phyloP scores from a whole-genome alignment of 2,888 invertebrate species.

The Selenia dentaria region DNA sequence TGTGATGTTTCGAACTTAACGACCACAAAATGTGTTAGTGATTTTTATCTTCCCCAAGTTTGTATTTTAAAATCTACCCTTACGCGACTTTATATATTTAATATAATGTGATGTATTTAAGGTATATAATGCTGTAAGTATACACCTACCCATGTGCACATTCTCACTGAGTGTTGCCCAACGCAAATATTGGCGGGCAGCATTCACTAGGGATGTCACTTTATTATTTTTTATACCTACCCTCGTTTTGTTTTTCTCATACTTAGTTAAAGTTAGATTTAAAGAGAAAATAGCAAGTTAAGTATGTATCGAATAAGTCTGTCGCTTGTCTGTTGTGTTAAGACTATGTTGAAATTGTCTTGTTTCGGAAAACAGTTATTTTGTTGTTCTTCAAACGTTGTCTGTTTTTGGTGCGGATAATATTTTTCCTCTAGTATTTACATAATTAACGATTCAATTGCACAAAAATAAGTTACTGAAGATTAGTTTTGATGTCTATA shows the following conservation, averaged over 20 bases:
- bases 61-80: constrained; percentile 54
- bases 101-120: constrained; percentile 57
- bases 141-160: constrained; percentile 8
- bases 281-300: constrained; percentile 43
- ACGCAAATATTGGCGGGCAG: constrained; percentile 3
- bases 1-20: constrained; percentile 66
- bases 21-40: constrained; percentile 74
- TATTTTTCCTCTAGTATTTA: too few relatives aligned
- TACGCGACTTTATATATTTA: constrained; percentile 40
- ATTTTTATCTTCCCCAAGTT: constrained; percentile 54
- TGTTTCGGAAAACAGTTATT: constrained; percentile 37
- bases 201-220: constrained; percentile 2
- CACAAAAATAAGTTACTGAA: too few relatives aligned
- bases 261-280: constrained; percentile 45
- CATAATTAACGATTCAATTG: too few relatives aligned
- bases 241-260: constrained; percentile 33
- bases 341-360: constrained; percentile 35
- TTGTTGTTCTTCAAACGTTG: constrained; percentile 22
- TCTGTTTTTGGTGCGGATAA: constrained; percentile 10
- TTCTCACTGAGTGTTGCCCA: background rate
- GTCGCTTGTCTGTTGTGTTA: constrained; percentile 53
- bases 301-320: constrained; percentile 47
- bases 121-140: constrained; percentile 40
- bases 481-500: too few relatives aligned
- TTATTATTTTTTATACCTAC: constrained; percentile 31